Evolutionary conservation across 1,140 invertebrate species (phyloP).

Genomic region (Tribolium castaneum): DNA sequence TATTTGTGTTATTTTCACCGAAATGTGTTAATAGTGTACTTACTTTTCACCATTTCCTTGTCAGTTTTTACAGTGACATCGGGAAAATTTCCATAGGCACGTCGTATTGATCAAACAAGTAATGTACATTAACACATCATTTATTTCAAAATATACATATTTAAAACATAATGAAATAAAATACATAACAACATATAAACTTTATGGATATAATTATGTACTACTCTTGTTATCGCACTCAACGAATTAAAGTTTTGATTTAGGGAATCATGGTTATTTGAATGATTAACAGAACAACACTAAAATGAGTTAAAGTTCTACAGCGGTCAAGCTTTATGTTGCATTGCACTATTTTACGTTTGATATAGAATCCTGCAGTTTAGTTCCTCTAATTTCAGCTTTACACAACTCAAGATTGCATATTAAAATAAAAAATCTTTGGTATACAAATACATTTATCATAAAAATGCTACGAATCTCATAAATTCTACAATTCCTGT

Average conservation of each 20-base stretch:
- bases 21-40: background rate
- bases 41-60: conserved; percentile 37
- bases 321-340: conserved; percentile 15
- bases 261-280: background rate
- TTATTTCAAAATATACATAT: conserved; percentile 35
- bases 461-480: conserved; percentile 29
- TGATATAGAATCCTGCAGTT: conserved; percentile 7
- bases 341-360: conserved; percentile 29
- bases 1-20: background rate
- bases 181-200: conserved; percentile 28
- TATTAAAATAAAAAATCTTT: conserved; percentile 24
- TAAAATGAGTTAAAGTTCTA: conserved; percentile 6
- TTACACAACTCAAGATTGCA: conserved; percentile 2
- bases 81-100: background rate
- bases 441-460: conserved; percentile 20
- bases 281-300: background rate
- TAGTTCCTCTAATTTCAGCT: background rate
- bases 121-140: conserved; percentile 29
- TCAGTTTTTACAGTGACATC: background rate
- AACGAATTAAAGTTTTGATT: background rate
- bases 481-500: background rate
- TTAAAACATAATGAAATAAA: conserved; percentile 10
- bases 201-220: background rate
- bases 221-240: background rate
- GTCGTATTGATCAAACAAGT: background rate